phyloP scores from a whole-genome alignment of 92 coral and sea anemone species.

The Desmophyllum pertusum region DNA sequence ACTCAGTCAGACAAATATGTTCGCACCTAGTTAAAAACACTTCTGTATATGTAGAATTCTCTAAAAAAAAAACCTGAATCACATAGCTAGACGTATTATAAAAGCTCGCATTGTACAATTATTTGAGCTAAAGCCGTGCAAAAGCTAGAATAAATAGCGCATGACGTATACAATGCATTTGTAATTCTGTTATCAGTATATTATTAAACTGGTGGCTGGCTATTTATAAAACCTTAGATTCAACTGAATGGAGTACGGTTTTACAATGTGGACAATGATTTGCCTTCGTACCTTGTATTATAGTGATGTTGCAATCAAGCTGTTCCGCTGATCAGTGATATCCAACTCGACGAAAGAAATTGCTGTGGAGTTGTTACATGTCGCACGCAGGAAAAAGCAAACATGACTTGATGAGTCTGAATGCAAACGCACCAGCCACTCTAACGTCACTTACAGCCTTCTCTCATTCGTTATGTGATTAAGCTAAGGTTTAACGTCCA shows the following conservation, averaged over 20 bases:
- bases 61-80: not conserved
- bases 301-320: not conserved
- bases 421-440: not conserved
- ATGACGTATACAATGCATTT: constrained; percentile 10
- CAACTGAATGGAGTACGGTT: not conserved
- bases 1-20: not conserved
- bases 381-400: constrained; percentile 25
- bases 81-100: not conserved
- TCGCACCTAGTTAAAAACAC: not conserved
- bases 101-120: not conserved
- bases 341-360: not conserved
- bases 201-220: not conserved
- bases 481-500: not conserved
- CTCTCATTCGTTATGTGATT: not conserved
- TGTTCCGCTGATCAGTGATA: not conserved
- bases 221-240: not conserved
- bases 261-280: not conserved
- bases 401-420: constrained; percentile 6
- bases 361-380: constrained; percentile 12
- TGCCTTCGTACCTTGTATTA: constrained; percentile 11
- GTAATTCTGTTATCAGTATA: constrained; percentile 24
- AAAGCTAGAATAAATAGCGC: too few species aligned
- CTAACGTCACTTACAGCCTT: not conserved
- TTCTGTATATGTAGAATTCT: not conserved
- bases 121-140: not conserved